These are phyloP conservation scores for Microplitis mediator DNA, from an alignment of 1,140 invertebrate genomes.

Conservation along the genomic window DNA sequence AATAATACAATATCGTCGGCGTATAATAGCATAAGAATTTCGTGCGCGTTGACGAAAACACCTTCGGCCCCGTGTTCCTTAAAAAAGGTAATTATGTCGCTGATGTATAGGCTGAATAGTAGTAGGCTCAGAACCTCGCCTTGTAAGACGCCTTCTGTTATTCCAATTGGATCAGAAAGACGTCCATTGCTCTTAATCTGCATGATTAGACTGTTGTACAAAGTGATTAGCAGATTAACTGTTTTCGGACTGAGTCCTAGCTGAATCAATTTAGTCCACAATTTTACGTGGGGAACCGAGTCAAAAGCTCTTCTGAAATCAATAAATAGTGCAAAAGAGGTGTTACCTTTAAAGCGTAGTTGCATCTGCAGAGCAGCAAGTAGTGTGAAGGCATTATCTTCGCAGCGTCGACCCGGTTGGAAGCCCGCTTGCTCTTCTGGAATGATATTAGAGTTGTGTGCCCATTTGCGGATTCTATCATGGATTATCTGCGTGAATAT, in stretches of 20 bases:
- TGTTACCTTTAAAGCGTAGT: too few species aligned
- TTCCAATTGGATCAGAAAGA: not conserved
- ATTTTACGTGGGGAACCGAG: not conserved
- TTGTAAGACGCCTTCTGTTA: constrained; percentile 12
- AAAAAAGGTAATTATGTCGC: constrained; percentile 10
- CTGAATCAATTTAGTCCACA: constrained; percentile 9
- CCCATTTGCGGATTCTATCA: constrained; percentile 28
- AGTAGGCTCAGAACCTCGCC: constrained; percentile 17
- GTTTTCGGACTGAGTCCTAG: not conserved
- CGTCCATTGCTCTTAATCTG: not conserved
- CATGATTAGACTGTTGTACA: constrained; percentile 3
- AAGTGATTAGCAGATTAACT: not conserved
- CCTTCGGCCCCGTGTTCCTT: not conserved
- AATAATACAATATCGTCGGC: constrained; percentile 11
- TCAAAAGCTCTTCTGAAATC: constrained; percentile 16
- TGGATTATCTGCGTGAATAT: constrained; percentile 27
- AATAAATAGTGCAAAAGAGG: constrained; percentile 16
- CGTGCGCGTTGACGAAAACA: not conserved
- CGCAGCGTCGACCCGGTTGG: not conserved
- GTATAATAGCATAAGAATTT: constrained; percentile 1
- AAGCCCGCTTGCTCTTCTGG: constrained; percentile 34
- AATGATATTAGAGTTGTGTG: constrained; percentile 18
- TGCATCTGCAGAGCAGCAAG: too few species aligned
- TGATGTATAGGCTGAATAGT: constrained; percentile 7
- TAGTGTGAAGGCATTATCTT: constrained; percentile 22